Evolutionary conservation across 2,113 vertebrate species (phyloP), one percentile per base, ranked within the genome.

Genomic region (Gopherus flavomarginatus): DNA sequence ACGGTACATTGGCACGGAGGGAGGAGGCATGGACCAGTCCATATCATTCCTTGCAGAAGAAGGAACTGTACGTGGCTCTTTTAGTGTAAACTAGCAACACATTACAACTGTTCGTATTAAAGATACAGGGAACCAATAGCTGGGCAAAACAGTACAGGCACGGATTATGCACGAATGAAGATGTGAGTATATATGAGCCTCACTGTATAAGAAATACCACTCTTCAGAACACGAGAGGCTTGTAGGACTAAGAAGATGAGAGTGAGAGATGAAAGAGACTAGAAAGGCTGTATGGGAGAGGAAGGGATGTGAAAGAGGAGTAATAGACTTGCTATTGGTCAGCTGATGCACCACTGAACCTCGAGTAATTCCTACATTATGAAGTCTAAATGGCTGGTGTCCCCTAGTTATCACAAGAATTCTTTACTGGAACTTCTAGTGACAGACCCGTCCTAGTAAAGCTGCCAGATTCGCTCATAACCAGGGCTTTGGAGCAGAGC

Each of bases 1-100:
- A 90, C 98, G 93, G 84, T 99, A 99, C 50, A 98, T 99, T 92
- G 99, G 99, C 93, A 99, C 99, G n/a, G 99, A 99, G 98, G 99
- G 99, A 89, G 99, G 99, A 59, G 99, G 99, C 90, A 99, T 99
- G 99, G 99, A 99, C 98, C 99, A 99, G 96, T 99, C 99, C 3
- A 99, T 99, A 96, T 99, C 99, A 81, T 99, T 99, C 95, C 98
- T 99, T 95, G 99, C 99, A 95, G 99, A 99, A 96, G 98, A 98
- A 97, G 99, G 99, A 98, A 99, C 98, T 72, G 99, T 99, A 99
- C 19, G 99, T 98, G 59, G 35, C 94, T 77, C 11, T 92, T 86
- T 86, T 29, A 38, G 80, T 42, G 16, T 42, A 86, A 95, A 88
- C 5, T 79, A 81, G 92, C 4, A 80, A 29, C 21, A 27, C 14